Base-by-base conservation (phyloP, 1,140 invertebrate genomes). In the Dryas iulia region DNA sequence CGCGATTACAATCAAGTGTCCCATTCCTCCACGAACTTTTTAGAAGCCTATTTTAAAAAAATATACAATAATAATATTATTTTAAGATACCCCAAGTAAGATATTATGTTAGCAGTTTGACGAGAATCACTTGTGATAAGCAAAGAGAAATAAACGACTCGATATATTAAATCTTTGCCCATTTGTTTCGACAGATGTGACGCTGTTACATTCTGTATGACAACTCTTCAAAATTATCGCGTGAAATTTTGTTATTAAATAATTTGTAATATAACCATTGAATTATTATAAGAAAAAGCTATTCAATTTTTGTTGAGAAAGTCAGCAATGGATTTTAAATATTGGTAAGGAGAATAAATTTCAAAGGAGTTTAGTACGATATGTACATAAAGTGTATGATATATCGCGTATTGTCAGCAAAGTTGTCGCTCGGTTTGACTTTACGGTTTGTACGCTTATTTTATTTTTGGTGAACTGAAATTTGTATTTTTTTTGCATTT, bases 141-240 rank as follows among this genome's bases (percentile, higher is more conserved):
- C 28, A 59, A 21, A 60, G 4, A 10, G 25, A 26, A 60, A 54
- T 68, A 59, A 47, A 53, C 58, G 58, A 60, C 47, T 53, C 30
- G 35, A 68, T 68, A 56, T 68, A 68, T 60, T 60, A 68, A 61
- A 68, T 68, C 66, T 68, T 59, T 25, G 24, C 39, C 58, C 66
- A 68, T 68, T 68, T 56, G 66, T 61, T 68, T 54, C 57, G 53
- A 25, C 57, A 68, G 66, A 61, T 59, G 66, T 68, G 66, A 26
- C 47, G 7, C 57, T 67, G 23, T 68, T 54, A 68, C 66, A 68
- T 68, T 54, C 53, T 31, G 26, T 33, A 54, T 12, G 25, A 60
- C 47, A 35, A 14, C 39, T 59, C 58, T 39, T 11, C n/a, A 47
- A 60, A 33, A 54, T 53, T 67, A 28, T 10, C 7, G 8, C 6